Conservation (phyloP, 2,888 invertebrate species). For the Dyspetes luteomarginatus region DNA sequence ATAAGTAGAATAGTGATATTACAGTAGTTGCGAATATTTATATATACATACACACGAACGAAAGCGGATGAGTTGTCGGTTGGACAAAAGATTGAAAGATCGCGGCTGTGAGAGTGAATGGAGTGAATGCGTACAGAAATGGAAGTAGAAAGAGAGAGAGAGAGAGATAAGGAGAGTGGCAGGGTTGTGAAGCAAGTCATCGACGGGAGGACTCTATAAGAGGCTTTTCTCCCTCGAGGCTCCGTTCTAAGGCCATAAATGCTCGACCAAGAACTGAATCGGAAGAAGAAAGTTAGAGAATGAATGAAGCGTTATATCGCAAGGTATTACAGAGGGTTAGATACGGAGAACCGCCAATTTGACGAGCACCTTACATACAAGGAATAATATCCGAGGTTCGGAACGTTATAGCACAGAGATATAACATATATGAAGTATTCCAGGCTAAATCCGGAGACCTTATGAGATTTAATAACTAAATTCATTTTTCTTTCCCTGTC, state of each 20-base stretch:
- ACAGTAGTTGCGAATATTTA: conserved; percentile 8
- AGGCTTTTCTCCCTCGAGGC: conserved; percentile 24
- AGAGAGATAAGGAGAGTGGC: background rate
- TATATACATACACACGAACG: conserved; percentile 17
- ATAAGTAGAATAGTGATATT: conserved; percentile 24
- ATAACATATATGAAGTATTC: too few species aligned
- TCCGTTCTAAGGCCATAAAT: conserved; percentile 27
- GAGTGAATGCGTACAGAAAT: conserved; percentile 32
- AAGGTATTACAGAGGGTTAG: background rate
- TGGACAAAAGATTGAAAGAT: conserved; percentile 55
- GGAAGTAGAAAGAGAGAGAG: conserved; percentile 3
- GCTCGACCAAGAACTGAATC: conserved; percentile 15
- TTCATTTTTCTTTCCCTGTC: too few species aligned
- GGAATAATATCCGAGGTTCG: conserved; percentile 14
- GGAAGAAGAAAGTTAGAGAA: background rate
- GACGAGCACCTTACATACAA: conserved; percentile 3
- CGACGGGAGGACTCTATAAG: background rate
- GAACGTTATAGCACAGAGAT: background rate
- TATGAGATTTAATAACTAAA: too few species aligned
- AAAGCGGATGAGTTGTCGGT: conserved; percentile 6
- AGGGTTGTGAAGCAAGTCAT: conserved; percentile 11
- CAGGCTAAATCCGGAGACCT: too few species aligned
- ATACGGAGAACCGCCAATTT: conserved; percentile 34
- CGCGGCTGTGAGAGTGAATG: conserved; percentile 27
- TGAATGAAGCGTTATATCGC: conserved; percentile 19